Conservation (phyloP, 64 coral and sea anemone species). For the Montipora cactus region DNA sequence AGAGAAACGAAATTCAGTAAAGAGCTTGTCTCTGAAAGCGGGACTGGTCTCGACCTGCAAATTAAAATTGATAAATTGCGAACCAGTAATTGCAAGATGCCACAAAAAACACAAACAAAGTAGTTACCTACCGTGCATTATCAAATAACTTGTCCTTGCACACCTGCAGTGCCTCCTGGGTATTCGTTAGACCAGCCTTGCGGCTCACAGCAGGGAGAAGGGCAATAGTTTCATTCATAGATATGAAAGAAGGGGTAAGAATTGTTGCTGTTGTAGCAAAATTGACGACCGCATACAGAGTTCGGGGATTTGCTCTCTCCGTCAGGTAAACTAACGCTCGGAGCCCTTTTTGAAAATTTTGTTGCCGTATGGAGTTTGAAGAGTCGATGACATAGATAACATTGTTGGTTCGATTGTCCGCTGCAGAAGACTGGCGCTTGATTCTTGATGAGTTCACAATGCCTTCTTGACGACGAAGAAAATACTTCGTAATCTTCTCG, state of each 20-base stretch:
- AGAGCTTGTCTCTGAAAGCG: too few relatives aligned
- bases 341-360: slow-evolving; percentile 56
- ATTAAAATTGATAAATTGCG: too few relatives aligned
- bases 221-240: slow-evolving; percentile 25
- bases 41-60: too few relatives aligned
- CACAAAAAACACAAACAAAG: background rate
- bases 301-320: slow-evolving; percentile 36
- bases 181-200: slow-evolving; percentile 76
- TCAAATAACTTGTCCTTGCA: slow-evolving; percentile 57
- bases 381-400: slow-evolving; percentile 73
- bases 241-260: slow-evolving; percentile 44
- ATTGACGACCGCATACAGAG: slow-evolving; percentile 60
- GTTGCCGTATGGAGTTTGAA: slow-evolving; percentile 57
- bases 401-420: slow-evolving; percentile 31
- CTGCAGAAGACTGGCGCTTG: slow-evolving; percentile 32
- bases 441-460: background rate
- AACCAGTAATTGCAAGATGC: too few relatives aligned
- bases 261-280: slow-evolving; percentile 56
- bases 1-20: too few relatives aligned
- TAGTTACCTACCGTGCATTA: background rate
- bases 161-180: slow-evolving; percentile 76
- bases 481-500: slow-evolving; percentile 77
- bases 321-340: background rate
- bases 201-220: slow-evolving; percentile 39
- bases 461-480: slow-evolving; percentile 46